Base-by-base conservation (phyloP, 2,797 vertebrate genomes). In the Anguilla marmorata region DNA sequence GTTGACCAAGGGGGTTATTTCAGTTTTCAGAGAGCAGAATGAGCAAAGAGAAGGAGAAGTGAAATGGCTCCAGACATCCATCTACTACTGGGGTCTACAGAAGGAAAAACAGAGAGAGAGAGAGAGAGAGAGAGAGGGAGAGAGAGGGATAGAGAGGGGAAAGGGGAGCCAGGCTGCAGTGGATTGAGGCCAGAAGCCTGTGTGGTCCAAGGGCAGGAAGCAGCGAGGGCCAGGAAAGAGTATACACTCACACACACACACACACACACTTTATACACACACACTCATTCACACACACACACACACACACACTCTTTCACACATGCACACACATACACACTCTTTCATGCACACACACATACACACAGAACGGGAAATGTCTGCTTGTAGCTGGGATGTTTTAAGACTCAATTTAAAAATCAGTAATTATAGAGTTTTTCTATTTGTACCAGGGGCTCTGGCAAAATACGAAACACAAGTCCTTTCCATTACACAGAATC, bases 191-290 rank as follows among this genome's bases (percentile, higher is more conserved):
- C 92, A 93, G 91, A 86, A 87, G 66, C 89, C 87, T 92, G 92
- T 92, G 92, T 92, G 92, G 92, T 93, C 92, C 89, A 88, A 88
- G 89, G 91, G 88, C 89, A 92, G 90, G 90, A 91, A 91, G 82
- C 90, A 74, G 90, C 88, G 80, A 80, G 52, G 80, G 92, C 92
- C 92, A 92, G 89, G 88, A 91, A 90, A 89, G 90, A 92, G 92
- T 88, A 92, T 89, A 92, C 89, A 91, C 89, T 19, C 86, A 89
- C 37, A 90, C 89, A 90, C 88, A 92, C 88, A 91, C 84, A 89
- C 90, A 91, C 88, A 90, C 88, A 72, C 86, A 88, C 88, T 24
- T 82, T 21, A 60, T 24, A 56, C 41, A 60, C 21, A 37, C 76
- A 66, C n/a, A 27, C 84, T 45, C 41, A 37, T 41, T 30, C 45